Evolutionary conservation across 2,113 vertebrate genomes (phyloP).

Genomic region (Cryptotis parvus): DNA sequence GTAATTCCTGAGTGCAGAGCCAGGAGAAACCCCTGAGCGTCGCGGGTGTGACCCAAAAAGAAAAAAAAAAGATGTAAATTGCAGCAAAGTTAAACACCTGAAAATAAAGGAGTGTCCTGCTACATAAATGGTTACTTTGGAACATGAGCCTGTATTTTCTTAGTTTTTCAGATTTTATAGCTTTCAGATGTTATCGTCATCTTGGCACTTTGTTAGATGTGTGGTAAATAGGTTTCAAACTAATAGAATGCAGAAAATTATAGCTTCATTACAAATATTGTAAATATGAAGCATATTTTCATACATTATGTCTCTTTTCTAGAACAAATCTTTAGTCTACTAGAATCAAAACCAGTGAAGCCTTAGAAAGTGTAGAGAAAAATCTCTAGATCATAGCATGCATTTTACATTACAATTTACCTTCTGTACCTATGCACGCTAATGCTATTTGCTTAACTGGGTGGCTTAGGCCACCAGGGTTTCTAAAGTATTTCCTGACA

Average conservation of each 20-base stretch:
- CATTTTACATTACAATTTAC: constrained; percentile 71
- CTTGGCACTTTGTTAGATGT: background rate
- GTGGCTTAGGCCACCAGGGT: constrained; percentile 69
- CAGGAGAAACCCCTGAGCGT: too few relatives aligned
- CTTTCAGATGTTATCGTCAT: background rate
- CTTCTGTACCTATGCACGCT: constrained; percentile 72
- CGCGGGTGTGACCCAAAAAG: too few relatives aligned
- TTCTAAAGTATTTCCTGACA: constrained; percentile 94
- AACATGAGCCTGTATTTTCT: background rate
- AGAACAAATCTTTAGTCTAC: background rate
- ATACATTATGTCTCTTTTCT: background rate
- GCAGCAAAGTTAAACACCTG: background rate
- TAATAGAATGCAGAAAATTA: background rate
- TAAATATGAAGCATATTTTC: background rate
- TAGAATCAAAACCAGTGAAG: constrained; percentile 11
- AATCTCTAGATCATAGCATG: constrained; percentile 23
- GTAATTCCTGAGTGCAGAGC: too few relatives aligned
- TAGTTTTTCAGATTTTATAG: background rate
- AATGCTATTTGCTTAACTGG: constrained; percentile 70
- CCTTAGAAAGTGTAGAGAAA: constrained; percentile 23
- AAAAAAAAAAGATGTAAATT: background rate
- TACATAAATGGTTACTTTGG: background rate
- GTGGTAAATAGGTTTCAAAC: constrained; percentile 28
- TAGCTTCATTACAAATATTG: background rate
- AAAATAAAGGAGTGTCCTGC: background rate